These are phyloP conservation scores for Balanococcus diminutus DNA, from an alignment of 2,888 invertebrate genomes.

Conservation along the genomic window DNA sequence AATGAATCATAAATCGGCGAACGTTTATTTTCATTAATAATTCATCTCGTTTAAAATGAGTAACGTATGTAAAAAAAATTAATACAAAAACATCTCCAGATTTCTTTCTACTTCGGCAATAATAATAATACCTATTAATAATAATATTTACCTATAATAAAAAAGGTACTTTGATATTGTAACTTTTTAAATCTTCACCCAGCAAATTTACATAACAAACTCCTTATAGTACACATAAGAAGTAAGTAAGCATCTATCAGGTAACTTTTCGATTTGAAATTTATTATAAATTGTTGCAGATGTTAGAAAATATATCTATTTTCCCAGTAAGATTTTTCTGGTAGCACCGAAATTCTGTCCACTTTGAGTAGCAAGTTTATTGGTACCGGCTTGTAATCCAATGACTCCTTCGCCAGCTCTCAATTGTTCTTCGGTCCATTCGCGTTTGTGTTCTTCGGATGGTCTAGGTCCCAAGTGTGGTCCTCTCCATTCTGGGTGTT, in stretches of 20 bases:
- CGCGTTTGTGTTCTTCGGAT: conserved; percentile 80
- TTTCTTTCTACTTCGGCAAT: not conserved
- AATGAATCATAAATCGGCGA: not conserved
- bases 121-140: too few relatives aligned
- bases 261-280: conserved; percentile 4
- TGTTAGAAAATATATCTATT: conserved; percentile 62
- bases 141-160: not conserved
- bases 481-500: conserved; percentile 83
- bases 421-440: conserved; percentile 81
- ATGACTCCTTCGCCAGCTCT: conserved; percentile 83
- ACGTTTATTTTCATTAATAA: not conserved
- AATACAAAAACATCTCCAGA: conserved; percentile 12
- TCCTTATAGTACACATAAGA: not conserved
- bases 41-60: not conserved
- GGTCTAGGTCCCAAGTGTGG: conserved; percentile 84
- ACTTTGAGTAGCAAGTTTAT: conserved; percentile 82
- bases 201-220: not conserved
- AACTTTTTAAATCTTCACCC: too few relatives aligned
- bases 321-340: conserved; percentile 80
- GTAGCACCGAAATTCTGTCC: conserved; percentile 87
- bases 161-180: too few relatives aligned
- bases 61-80: not conserved
- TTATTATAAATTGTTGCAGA: not conserved
- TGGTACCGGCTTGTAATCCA: conserved; percentile 85
- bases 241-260: too few relatives aligned